Percentiles rank a stretch among this genome's conserved stretches.
Conservation (phyloP, 2,113 vertebrate species). For the Xenopus borealis region DNA sequence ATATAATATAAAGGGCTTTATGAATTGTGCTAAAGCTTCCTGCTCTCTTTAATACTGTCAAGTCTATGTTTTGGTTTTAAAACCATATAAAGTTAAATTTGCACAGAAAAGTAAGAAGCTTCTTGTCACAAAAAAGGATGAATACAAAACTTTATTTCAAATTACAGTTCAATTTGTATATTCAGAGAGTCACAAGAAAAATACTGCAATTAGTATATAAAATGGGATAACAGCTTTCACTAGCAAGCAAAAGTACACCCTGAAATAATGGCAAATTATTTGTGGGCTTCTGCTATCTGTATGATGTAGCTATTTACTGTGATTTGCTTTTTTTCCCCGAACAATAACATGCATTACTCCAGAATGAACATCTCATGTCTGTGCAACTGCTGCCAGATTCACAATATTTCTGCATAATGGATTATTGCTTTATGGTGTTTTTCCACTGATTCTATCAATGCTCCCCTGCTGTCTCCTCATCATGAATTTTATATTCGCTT, state of each 20-base stretch:
- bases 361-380: background rate
- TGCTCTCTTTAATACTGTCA: too few species aligned
- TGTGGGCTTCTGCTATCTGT: background rate
- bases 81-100: background rate
- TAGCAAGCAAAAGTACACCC: background rate
- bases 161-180: background rate
- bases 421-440: background rate
- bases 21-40: too few species aligned
- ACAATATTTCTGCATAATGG: background rate
- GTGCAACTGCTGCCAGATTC: background rate
- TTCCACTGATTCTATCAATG: background rate
- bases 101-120: slow-evolving; percentile 2
- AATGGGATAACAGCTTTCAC: background rate
- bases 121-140: background rate
- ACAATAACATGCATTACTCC: slow-evolving; percentile 17
- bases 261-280: slow-evolving; percentile 17
- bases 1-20: too few species aligned
- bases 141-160: slow-evolving; percentile 5
- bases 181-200: slow-evolving; percentile 2
- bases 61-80: too few species aligned
- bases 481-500: background rate
- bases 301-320: slow-evolving; percentile 21
- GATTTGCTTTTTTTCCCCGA: slow-evolving; percentile 7
- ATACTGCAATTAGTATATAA: slow-evolving; percentile 22
- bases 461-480: background rate